Evolutionary conservation across 2,113 vertebrate genomes (phyloP), one percentile per base, ranked within the genome.

Genomic region (Cervus canadensis): DNA sequence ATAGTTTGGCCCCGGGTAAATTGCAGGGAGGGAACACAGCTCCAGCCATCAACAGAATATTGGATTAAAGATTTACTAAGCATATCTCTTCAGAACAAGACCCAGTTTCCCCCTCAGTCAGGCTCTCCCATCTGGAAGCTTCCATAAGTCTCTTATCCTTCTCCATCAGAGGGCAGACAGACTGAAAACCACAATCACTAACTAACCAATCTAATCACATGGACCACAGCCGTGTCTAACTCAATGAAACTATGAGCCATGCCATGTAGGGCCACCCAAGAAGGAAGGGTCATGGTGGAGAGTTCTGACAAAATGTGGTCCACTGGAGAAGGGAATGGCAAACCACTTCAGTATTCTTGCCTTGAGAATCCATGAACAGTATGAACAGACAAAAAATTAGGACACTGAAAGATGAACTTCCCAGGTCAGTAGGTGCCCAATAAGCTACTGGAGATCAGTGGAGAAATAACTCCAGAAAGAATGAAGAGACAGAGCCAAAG

Each of bases 201-300:
- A 19, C 33, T 67, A 67, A 67, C 64, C 64, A 67, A 2, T 19
- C 64, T 67, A 19, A 17, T 36, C 64, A 67, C 64, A 67, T n/a
- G 64, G 62, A 67, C 64, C 64, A 67, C 8, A 9, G 64, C 64
- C 7, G 0, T n/a, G 16, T n/a, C 64, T 36, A 67, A n/a, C 64
- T 19, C 64, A 67, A 1, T 67, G 33, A 67, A 67, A 67, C 7
- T 67, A 19, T n/a, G 33, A 67, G 64, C 64, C 33, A 67, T 36
- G 64, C 64, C 7, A 19, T 10, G 33, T n/a, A 67, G 33, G 62
- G 33, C 33, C 64, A n/a, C 64, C 33, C 33, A 36, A 67, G 64
- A 67, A 0, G 1, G 7, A 67, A 5, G 33, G 62, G 7, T n/a
- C 62, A 19, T 67, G 33, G 16, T n/a, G 16, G 62, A n/a, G 3